Percentiles rank a stretch among this genome's conserved stretches.
Conservation (phyloP, 1,140 invertebrate species). For the Aphis craccivora region DNA sequence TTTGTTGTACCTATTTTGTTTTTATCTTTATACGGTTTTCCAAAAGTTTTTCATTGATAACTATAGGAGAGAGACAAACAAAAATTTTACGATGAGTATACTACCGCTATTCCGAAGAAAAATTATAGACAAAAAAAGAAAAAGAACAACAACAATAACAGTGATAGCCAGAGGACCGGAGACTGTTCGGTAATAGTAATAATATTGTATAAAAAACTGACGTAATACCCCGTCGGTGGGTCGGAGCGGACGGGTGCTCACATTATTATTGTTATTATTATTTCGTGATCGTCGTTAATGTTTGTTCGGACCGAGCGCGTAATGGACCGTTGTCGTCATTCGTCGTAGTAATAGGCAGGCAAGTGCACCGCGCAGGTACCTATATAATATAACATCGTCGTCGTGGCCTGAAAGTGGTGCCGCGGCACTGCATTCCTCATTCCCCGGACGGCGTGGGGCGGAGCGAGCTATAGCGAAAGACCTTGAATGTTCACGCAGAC, state of each 20-base stretch:
- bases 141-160: background rate
- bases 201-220: constrained; percentile 24
- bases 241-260: background rate
- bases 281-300: constrained; percentile 43
- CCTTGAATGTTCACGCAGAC: constrained; percentile 55
- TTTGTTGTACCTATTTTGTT: background rate
- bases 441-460: background rate
- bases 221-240: background rate
- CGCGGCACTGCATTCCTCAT: constrained; percentile 37
- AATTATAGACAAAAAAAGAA: background rate
- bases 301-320: background rate
- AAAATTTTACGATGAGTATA: background rate
- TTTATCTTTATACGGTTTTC: background rate
- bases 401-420: background rate
- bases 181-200: background rate
- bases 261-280: constrained; percentile 37
- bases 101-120: background rate
- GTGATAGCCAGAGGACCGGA: background rate
- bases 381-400: background rate
- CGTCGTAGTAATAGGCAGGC: background rate
- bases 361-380: background rate
- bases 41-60: background rate
- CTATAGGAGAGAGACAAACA: background rate
- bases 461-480: background rate
- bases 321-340: constrained; percentile 3